phyloP scores from a whole-genome alignment of 53 echinoderm and acorn worm genomes.

The Holothuria leucospilota region DNA sequence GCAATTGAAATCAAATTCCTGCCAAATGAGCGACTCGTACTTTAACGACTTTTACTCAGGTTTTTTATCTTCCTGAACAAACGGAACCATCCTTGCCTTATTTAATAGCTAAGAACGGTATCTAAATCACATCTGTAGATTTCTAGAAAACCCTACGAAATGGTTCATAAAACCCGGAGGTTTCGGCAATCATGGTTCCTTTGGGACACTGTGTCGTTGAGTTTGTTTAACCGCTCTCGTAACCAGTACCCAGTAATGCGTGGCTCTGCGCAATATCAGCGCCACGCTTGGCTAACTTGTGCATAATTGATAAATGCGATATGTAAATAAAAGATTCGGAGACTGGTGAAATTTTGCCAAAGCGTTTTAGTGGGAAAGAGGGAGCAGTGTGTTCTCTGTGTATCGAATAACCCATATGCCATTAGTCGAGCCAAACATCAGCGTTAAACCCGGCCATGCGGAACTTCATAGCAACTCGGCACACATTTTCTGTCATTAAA shows the following conservation, averaged over 20 bases:
- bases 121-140: slow-evolving; percentile 37
- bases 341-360: slow-evolving; percentile 31
- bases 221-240: slow-evolving; percentile 15
- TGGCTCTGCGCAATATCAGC: slow-evolving; percentile 49
- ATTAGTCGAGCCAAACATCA: slow-evolving; percentile 21
- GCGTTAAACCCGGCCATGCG: slow-evolving; percentile 36
- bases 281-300: slow-evolving; percentile 48
- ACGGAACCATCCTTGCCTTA: too few species aligned
- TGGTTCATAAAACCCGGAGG: background rate
- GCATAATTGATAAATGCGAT: slow-evolving; percentile 54
- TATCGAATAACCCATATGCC: slow-evolving; percentile 39
- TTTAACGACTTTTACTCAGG: too few species aligned
- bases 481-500: slow-evolving; percentile 29
- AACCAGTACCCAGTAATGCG: slow-evolving; percentile 32
- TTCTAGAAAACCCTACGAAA: background rate
- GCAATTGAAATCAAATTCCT: too few species aligned
- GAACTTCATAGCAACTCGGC: slow-evolving; percentile 33
- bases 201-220: background rate
- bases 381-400: background rate
- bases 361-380: slow-evolving; percentile 5
- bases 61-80: too few species aligned
- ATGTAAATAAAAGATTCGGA: slow-evolving; percentile 39
- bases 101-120: background rate
- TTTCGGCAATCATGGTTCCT: slow-evolving; percentile 38
- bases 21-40: too few species aligned